Evolutionary conservation across 2,113 vertebrate genomes (phyloP), one percentile per base, ranked within the genome.

Genomic region (Trematocara unimaculatum): DNA sequence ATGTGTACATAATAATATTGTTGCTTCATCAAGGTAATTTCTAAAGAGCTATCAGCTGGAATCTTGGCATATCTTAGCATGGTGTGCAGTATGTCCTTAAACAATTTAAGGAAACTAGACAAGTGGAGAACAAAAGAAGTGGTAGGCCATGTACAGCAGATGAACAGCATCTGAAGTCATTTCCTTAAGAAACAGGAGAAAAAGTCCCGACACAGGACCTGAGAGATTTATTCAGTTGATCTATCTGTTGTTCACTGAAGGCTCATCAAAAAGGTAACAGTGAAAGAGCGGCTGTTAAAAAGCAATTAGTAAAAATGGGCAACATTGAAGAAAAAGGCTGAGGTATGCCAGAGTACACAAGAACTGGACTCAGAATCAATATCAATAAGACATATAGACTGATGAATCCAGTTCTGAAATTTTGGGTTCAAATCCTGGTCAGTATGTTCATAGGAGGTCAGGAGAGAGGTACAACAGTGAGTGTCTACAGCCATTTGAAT

Each of bases 161-260:
- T 42, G 40, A 5, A 42, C 40, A 42, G 40, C 40, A 42, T 13
- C 11, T 13, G 40, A 42, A 42, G 40, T 42, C 11, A 42, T 42
- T 5, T 42, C 38, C 38, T 40, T 40, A 40, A 40, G 38, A 12
- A 40, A 40, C 38, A 40, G 38, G 38, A 40, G 4, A 56, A 31
- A 62, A 2, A n/a, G 31, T 64, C 60, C 60, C 0, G n/a, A 70
- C 0, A 0, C n/a, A 15, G 35, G 64, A 70, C 35, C 49, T 70
- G 64, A 20, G 62, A 67, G 38, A 9, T 42, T 38, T 5, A 67
- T 67, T 67, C 64, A 70, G 38, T 0, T 42, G 64, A 70, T 15
- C 64, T 38, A 42, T 70, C 64, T 64, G 33, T 38, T 38, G 38
- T 26, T 70, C 35, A 42, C 0, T 15, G 38, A 70, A 70, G 38